Conservation (phyloP, 64 coral and sea anemone species). For the Pocillopora verrucosa region DNA sequence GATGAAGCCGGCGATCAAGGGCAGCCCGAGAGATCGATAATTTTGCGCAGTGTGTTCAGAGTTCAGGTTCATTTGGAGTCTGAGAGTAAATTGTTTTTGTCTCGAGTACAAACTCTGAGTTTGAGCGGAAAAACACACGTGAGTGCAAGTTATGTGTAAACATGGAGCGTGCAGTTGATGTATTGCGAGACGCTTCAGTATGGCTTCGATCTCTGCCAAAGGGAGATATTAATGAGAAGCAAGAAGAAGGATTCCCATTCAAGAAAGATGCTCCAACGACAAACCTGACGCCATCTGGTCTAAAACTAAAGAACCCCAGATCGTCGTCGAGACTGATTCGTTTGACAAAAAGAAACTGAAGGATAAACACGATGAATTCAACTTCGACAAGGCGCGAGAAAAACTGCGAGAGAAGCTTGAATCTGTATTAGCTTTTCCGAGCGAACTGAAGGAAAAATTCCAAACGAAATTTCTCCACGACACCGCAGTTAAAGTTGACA, state of each 20-base stretch:
- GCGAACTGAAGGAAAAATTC: constrained; percentile 82
- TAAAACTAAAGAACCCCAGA: constrained; percentile 37
- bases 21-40: neutral
- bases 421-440: constrained; percentile 41
- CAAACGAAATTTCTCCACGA: constrained; percentile 73
- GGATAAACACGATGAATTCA: constrained; percentile 4
- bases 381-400: constrained; percentile 39
- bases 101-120: too few relatives aligned
- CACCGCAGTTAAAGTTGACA: constrained; percentile 28
- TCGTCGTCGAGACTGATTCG: constrained; percentile 22
- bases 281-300: constrained; percentile 27
- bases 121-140: neutral
- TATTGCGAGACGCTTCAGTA: constrained; percentile 3
- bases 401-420: constrained; percentile 79
- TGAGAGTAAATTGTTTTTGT: neutral
- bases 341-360: constrained; percentile 19
- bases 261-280: neutral
- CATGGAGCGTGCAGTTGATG: constrained; percentile 37
- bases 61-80: neutral
- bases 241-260: neutral
- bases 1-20: neutral
- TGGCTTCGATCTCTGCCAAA: constrained; percentile 9
- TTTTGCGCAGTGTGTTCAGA: neutral
- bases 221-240: neutral
- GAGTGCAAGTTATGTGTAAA: neutral